Conservation (phyloP, 2,797 vertebrate genomes). For the Rhynchonycteris naso region DNA sequence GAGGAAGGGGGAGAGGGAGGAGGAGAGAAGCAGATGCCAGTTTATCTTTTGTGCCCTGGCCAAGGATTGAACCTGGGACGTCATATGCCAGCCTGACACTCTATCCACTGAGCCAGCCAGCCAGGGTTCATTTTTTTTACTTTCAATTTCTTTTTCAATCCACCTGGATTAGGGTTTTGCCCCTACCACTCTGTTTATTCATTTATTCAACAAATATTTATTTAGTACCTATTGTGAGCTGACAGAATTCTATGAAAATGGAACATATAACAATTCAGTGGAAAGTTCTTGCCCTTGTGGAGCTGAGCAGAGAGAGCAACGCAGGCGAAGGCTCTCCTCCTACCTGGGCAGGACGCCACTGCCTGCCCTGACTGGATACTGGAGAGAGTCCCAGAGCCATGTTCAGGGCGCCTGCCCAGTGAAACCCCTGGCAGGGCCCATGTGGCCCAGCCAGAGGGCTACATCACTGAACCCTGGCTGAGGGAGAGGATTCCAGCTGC, state of each 20-base stretch:
- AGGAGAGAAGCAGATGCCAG: too few species aligned
- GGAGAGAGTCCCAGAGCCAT: background rate
- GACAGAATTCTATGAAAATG: background rate
- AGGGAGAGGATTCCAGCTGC: background rate
- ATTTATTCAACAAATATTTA: background rate
- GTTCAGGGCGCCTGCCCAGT: background rate
- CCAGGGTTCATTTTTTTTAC: background rate
- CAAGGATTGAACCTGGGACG: too few species aligned
- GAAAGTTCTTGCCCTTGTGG: background rate
- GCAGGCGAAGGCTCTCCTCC: background rate
- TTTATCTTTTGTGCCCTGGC: too few species aligned
- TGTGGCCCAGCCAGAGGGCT: background rate
- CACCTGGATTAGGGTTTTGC: background rate
- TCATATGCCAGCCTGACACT: too few species aligned
- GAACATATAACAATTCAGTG: background rate
- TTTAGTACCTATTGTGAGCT: background rate
- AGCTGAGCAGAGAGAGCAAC: background rate
- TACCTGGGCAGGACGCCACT: fast-evolving
- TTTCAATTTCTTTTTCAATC: background rate
- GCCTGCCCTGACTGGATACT: background rate
- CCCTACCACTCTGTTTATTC: background rate
- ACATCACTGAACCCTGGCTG: background rate
- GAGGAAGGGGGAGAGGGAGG: too few species aligned
- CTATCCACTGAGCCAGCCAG: too few species aligned
- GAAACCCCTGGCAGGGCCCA: background rate